Evolutionary conservation across 2,113 vertebrate species (phyloP), one percentile per base, ranked within the genome.

Genomic region (Zosterops pallidus): DNA sequence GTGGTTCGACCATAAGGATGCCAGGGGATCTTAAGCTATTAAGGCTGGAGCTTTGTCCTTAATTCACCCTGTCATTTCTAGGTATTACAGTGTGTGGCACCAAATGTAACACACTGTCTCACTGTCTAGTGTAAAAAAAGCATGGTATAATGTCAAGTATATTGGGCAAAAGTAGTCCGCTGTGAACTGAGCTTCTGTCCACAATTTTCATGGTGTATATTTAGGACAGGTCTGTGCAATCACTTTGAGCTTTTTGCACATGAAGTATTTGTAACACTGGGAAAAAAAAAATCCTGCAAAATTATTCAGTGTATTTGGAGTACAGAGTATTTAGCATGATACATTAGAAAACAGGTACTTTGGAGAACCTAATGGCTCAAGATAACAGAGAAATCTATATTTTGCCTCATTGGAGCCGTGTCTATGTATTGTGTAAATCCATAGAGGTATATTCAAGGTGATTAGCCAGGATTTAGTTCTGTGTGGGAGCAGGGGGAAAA

Each of bases 391-490:
- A 71, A 94, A 76, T 95, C 62, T 84, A 31, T 83, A 55, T 94
- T 92, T 95, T 97, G 53, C 68, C 28, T 68, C 33, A 16, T 59
- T 95, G 91, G 53, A 92, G 60, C 22, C 9, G 6, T 91, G 67
- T 91, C 24, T 79, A 20, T 69, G 50, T 83, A 52, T 44, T 90
- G 70, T 91, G 35, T 78, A 94, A 91, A 97, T 94, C 81, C 53
- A 72, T 5, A 85, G 75, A 86, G 74, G 67, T 87, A 83, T 42
- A 92, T 89, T 92, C 91, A 94, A 94, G 95, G 96, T 96, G 95
- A 96, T 97, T 97, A 95, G 75, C 39, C 79, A 67, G 89, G 94
- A 96, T 83, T 85, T 88, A 95, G 88, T 70, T 97, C 83, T 95
- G 82, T 93, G 41, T 39, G 33, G 64, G 47, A 89, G 74, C 55